Percentiles rank a stretch among this genome's conserved stretches.
These are phyloP conservation scores for Nipponia nippon DNA, from an alignment of 2,113 vertebrate species.

Conservation along the genomic window DNA sequence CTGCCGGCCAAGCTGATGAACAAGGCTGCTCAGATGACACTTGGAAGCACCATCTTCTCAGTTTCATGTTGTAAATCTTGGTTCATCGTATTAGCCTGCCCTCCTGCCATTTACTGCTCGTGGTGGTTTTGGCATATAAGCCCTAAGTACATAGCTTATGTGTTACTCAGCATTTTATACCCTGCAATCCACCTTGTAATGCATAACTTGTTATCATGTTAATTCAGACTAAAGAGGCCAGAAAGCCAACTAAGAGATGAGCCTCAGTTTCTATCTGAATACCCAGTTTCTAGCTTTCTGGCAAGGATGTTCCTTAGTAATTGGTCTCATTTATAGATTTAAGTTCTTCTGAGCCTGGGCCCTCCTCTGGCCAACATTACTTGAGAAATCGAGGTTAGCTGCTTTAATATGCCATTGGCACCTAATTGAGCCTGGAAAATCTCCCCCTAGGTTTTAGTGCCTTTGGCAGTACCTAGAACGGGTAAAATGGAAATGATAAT, in stretches of 20 bases:
- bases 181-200: not conserved
- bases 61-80: not conserved
- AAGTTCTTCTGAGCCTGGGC: not conserved
- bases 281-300: not conserved
- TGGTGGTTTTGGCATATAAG: not conserved
- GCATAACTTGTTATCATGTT: not conserved
- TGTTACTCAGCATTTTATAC: not conserved
- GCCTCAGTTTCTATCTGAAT: not conserved
- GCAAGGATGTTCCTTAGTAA: not conserved
- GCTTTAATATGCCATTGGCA: not conserved
- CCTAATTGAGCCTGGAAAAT: not conserved
- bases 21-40: not conserved
- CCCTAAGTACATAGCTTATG: not conserved
- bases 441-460: not conserved
- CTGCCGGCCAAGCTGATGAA: not conserved
- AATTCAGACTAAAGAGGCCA: not conserved
- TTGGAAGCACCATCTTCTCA: not conserved
- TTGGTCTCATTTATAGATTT: not conserved
- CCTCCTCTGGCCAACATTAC: not conserved
- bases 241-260: not conserved
- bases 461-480: not conserved
- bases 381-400: not conserved
- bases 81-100: not conserved
- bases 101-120: not conserved
- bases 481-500: not conserved